Evolutionary conservation across 2,797 vertebrate genomes (phyloP), one percentile per base, ranked within the genome.

Genomic region (Coilia nasus): DNA sequence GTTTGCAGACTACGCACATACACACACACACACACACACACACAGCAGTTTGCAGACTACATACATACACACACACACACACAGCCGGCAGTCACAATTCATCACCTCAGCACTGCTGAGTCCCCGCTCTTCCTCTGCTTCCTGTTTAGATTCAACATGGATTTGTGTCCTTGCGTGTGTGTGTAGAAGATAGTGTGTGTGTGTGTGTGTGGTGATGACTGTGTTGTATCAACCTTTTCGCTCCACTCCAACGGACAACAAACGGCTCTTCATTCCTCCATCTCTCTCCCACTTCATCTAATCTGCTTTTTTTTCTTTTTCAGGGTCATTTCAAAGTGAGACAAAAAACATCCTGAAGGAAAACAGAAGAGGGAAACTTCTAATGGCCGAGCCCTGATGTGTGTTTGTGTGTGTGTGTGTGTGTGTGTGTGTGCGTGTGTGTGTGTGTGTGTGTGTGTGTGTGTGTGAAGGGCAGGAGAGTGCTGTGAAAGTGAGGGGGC

Each of bases 31-130:
- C 56, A 59, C 56, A 59, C 56, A 47, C 59, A 60, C 59, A 60
- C 59, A 60, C 59, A 60, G n/a, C n/a, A n/a, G n/a, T n/a, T n/a
- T n/a, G n/a, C n/a, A n/a, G n/a, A n/a, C n/a, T 17, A 60, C 59
- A 60, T 17, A 60, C 6, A 60, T 17, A 57, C 56, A 60, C 59
- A 60, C 60, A 23, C 60, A 23, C n/a, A 62, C 60, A 11, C 23
- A 25, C 62, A 28, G 11, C 62, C 3, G 67, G 28, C 67, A 75
- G 67, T 75, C 67, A 41, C 67, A 75, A 75, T 75, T 41, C 28
- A 75, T 75, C 28, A 75, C 67, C 67, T 75, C 67, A 41, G 28
- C 67, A 17, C 67, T 75, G 67, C 67, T 64, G 62, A 25, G 62
- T 7, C 7, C 23, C 10, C 23, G 0, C 62, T 75, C 67, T 35